Percentiles rank a stretch among this genome's conserved stretches.
These are phyloP conservation scores for Hippocampus guttulatus DNA, from an alignment of 2,113 vertebrate species.

Conservation along the genomic window DNA sequence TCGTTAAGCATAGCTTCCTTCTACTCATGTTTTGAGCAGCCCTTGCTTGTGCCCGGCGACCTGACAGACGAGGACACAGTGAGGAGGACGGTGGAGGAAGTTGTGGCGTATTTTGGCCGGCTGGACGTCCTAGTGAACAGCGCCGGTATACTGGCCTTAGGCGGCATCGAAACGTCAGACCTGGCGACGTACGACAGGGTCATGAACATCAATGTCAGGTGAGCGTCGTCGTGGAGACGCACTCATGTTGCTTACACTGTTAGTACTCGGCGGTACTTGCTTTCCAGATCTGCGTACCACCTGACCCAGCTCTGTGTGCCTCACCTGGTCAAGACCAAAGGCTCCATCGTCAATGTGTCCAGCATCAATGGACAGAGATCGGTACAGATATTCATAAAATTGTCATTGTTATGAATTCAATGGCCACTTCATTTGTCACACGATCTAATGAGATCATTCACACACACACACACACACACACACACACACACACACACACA, in stretches of 20 bases:
- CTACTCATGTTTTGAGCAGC: slow-evolving; percentile 43
- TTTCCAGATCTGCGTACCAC: slow-evolving; percentile 69
- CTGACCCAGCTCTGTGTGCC: slow-evolving; percentile 77
- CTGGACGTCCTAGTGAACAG: slow-evolving; percentile 77
- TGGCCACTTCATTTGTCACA: neutral
- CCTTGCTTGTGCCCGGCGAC: slow-evolving; percentile 74
- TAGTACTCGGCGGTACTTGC: neutral
- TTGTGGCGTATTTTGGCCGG: slow-evolving; percentile 65
- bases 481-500: too few species aligned
- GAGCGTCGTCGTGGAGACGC: neutral
- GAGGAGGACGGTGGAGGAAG: slow-evolving; percentile 66
- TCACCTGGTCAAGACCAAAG: slow-evolving; percentile 75
- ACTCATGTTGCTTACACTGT: rapidly evolving
- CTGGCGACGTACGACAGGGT: slow-evolving; percentile 74
- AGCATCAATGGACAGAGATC: slow-evolving; percentile 79
- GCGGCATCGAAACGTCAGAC: slow-evolving; percentile 71
- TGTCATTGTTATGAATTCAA: neutral
- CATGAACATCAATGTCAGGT: slow-evolving; percentile 80
- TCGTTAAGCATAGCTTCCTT: neutral
- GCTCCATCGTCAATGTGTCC: slow-evolving; percentile 77
- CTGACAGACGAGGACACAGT: slow-evolving; percentile 73
- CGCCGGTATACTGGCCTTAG: slow-evolving; percentile 75
- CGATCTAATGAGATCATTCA: neutral
- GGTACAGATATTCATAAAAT: slow-evolving; percentile 31
- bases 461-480: too few species aligned